Conservation (phyloP, 2,113 vertebrate genomes). For the Pelodiscus sinensis region DNA sequence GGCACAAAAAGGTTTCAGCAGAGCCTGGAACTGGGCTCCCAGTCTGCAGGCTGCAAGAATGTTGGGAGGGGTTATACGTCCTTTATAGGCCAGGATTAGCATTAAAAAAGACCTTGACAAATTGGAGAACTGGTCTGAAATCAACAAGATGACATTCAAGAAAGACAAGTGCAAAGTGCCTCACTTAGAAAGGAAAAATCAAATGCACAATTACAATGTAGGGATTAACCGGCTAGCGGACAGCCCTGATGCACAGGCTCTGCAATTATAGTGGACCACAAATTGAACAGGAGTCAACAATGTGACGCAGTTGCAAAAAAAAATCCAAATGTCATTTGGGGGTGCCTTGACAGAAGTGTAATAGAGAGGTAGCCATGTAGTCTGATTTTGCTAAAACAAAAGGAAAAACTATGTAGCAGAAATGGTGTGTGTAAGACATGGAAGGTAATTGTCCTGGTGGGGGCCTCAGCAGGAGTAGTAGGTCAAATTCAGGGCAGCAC, state of each 20-base stretch:
- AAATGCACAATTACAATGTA: neutral
- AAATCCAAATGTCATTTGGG: neutral
- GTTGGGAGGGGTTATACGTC: neutral
- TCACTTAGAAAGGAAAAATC: neutral
- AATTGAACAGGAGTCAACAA: neutral
- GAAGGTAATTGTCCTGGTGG: neutral
- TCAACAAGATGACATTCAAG: neutral
- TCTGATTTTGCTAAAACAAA: too few relatives aligned
- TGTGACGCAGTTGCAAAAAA: neutral
- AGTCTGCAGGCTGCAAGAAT: neutral
- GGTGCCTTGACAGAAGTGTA: neutral
- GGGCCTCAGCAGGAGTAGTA: neutral
- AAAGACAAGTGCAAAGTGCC: neutral
- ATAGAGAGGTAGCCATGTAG: too few relatives aligned
- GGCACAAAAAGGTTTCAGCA: neutral
- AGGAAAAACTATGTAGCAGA: neutral
- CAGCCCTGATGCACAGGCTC: neutral
- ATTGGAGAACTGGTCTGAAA: neutral
- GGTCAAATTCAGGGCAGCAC: neutral
- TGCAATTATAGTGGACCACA: neutral
- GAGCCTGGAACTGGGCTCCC: neutral
- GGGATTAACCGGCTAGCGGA: neutral
- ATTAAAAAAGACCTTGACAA: neutral
- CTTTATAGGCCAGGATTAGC: neutral
- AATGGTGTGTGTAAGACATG: too few relatives aligned